Evolutionary conservation across 2,888 invertebrate species (phyloP).

Genomic region (Sarcophaga carnaria): DNA sequence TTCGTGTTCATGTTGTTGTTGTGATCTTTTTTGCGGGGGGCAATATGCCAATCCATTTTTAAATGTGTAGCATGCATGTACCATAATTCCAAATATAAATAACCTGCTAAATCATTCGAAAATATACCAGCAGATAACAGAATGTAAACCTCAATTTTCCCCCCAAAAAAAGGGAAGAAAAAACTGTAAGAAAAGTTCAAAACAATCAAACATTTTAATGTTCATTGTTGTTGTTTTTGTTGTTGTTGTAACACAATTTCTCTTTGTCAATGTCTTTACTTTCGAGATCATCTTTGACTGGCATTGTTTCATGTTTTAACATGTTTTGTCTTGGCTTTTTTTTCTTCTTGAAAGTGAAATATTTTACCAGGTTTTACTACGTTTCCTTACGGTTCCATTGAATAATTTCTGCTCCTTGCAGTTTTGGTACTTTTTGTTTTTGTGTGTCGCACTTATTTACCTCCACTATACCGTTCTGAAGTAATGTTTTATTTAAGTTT

Average conservation of each 20-base stretch:
- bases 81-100: too few species aligned
- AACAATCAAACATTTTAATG: constrained; percentile 55
- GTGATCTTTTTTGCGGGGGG: too few species aligned
- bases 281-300: constrained; percentile 67
- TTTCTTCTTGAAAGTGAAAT: constrained; percentile 45
- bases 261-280: constrained; percentile 58
- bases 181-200: constrained; percentile 5
- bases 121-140: too few species aligned
- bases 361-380: background rate
- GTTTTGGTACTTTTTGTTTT: constrained; percentile 1
- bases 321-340: constrained; percentile 52
- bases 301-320: background rate
- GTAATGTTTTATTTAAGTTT: too few species aligned
- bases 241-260: constrained; percentile 45
- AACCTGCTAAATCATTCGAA: too few species aligned
- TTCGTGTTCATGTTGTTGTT: too few species aligned
- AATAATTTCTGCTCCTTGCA: too few species aligned
- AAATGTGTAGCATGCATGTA: too few species aligned
- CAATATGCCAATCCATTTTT: too few species aligned
- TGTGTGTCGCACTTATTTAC: background rate
- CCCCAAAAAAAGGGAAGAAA: background rate
- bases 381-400: too few species aligned
- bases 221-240: constrained; percentile 28
- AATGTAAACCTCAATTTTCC: background rate
- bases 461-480: too few species aligned